phyloP scores from a whole-genome alignment of 2,113 vertebrate genomes.

The Polypterus senegalus region DNA sequence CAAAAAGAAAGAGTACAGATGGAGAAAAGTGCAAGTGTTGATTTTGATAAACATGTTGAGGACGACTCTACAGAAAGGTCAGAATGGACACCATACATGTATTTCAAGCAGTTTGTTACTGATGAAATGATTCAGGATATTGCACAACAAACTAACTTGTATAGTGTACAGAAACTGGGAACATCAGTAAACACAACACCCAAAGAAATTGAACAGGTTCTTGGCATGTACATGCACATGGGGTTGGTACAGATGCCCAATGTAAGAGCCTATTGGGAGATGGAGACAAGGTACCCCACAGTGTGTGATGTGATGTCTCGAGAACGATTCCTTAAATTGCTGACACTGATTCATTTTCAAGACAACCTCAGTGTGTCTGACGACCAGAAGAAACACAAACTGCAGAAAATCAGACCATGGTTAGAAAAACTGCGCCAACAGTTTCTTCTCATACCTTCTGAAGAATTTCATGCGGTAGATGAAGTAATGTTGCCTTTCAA shows the following conservation, averaged over 20 bases:
- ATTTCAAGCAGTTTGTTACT: conserved; percentile 17
- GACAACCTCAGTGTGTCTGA: too few relatives aligned
- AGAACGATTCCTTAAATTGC: too few relatives aligned
- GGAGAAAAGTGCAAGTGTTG: conserved; percentile 6
- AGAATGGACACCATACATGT: conserved; percentile 12
- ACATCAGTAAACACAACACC: conserved; percentile 17
- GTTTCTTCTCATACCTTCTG: conserved; percentile 3
- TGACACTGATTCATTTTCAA: too few relatives aligned
- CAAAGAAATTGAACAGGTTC: conserved; percentile 19
- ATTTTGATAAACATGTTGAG: conserved; percentile 13
- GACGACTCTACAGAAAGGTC: conserved; percentile 9
- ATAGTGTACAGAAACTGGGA: conserved; percentile 14
- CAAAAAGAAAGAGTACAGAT: conserved; percentile 12
- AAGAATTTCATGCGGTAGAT: too few relatives aligned
- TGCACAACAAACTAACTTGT: conserved; percentile 17
- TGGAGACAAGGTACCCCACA: too few relatives aligned
- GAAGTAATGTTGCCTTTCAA: conserved; percentile 13
- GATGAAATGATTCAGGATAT: conserved; percentile 16
- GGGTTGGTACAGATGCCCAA: conserved; percentile 18
- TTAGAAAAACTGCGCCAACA: conserved; percentile 10
- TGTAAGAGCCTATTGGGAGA: too few relatives aligned
- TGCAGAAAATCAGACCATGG: conserved; percentile 8
- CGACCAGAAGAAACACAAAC: conserved; percentile 9
- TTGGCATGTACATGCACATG: conserved; percentile 18
- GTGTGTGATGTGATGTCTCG: too few relatives aligned